These are phyloP conservation scores for Aurelia sp. DNA, from an alignment of 30 jellyfish, hydroid and myxozoan genomes.

Conservation along the genomic window DNA sequence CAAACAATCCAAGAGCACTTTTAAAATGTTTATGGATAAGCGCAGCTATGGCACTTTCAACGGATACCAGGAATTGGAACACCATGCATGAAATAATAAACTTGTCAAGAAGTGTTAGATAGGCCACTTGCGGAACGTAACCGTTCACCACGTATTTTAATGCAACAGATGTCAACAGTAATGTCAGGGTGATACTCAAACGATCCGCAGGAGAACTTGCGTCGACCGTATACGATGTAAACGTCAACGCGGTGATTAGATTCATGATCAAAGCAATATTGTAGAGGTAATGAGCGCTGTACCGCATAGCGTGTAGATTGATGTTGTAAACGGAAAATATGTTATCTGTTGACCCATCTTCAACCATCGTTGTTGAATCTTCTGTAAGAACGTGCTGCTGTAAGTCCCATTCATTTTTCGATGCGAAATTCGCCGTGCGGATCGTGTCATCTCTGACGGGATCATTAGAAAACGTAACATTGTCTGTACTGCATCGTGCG, in stretches of 20 bases:
- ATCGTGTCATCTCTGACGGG: conserved; percentile 14
- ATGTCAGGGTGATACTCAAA: not conserved
- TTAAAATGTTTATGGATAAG: not conserved
- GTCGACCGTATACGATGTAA: conserved; percentile 7
- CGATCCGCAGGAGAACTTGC: conserved; percentile 26
- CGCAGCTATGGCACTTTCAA: conserved; percentile 1
- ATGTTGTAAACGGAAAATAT: conserved; percentile 9
- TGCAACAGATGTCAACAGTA: conserved; percentile 28
- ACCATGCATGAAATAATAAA: conserved; percentile 17
- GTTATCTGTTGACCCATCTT: conserved; percentile 27
- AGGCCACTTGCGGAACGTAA: conserved; percentile 28
- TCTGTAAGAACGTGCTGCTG: conserved; percentile 1
- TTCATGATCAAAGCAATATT: conserved; percentile 16
- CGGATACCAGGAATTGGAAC: conserved; percentile 15
- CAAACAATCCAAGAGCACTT: not conserved
- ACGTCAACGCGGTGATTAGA: conserved; percentile 31
- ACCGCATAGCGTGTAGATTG: conserved; percentile 13
- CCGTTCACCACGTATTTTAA: conserved; percentile 12
- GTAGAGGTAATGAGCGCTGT: conserved; percentile 23
- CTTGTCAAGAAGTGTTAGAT: conserved; percentile 22
- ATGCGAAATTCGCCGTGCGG: conserved; percentile 28
- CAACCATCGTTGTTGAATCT: not conserved
- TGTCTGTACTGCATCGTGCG: not conserved
- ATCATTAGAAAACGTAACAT: not conserved
- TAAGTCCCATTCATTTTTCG: conserved; percentile 8